Conservation (phyloP, 2,113 vertebrate species). For the Meriones unguiculatus region DNA sequence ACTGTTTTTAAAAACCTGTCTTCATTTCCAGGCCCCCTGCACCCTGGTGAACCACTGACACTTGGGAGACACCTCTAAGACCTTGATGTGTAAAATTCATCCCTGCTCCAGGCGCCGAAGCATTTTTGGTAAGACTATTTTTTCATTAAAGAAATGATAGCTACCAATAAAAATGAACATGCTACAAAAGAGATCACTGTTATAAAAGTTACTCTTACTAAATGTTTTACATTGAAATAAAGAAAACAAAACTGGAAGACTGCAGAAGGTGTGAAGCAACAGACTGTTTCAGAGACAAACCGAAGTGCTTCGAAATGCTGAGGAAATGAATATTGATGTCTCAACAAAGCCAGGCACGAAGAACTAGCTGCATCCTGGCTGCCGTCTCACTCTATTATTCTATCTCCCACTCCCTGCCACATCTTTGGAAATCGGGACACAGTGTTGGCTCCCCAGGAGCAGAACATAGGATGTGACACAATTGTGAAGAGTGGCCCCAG, state of each 20-base stretch:
- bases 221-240: background rate
- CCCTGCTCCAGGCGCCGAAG: background rate
- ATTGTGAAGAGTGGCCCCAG: slow-evolving; percentile 13
- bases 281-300: background rate
- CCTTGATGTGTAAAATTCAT: background rate
- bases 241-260: background rate
- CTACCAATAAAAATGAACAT: background rate
- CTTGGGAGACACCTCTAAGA: background rate
- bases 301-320: slow-evolving; percentile 17
- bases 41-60: background rate
- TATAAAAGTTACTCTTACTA: background rate
- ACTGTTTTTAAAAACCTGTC: background rate
- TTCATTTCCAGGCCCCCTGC: background rate
- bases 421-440: slow-evolving; percentile 27
- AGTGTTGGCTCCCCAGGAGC: background rate
- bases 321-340: slow-evolving; percentile 1
- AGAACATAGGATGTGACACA: background rate
- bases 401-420: background rate
- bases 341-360: background rate
- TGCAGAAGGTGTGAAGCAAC: background rate
- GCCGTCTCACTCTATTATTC: background rate
- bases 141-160: background rate
- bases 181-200: background rate
- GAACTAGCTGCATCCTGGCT: background rate
- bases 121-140: background rate